Evolutionary conservation across 1,140 invertebrate genomes (phyloP).

Genomic region (Drosophila grimshawi): DNA sequence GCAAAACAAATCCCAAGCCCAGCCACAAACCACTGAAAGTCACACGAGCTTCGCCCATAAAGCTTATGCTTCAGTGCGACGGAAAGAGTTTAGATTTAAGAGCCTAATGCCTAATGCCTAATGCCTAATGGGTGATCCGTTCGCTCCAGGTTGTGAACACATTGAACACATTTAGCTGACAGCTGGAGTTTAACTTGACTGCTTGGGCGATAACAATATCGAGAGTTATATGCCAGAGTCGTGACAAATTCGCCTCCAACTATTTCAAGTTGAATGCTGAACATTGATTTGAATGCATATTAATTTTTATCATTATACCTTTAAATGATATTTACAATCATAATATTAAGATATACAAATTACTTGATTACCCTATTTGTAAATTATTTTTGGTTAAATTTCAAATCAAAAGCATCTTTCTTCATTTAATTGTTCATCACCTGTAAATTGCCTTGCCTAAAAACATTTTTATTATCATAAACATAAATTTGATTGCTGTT

Average conservation of each 20-base stretch:
- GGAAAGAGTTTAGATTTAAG: slow-evolving; percentile 1
- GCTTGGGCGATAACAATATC: slow-evolving; percentile 13
- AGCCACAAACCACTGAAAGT: slow-evolving; percentile 16
- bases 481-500: too few species aligned
- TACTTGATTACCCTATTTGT: too few species aligned
- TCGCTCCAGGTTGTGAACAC: not conserved
- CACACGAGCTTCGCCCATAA: slow-evolving; percentile 35
- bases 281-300: too few species aligned
- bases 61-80: not conserved
- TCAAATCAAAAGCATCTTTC: too few species aligned
- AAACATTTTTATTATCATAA: too few species aligned
- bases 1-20: slow-evolving; percentile 2
- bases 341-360: too few species aligned
- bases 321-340: too few species aligned
- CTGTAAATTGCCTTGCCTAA: too few species aligned
- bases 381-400: too few species aligned
- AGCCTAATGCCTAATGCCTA: not conserved
- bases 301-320: too few species aligned
- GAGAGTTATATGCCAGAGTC: not conserved
- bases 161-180: not conserved
- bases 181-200: slow-evolving; percentile 5
- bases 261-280: not conserved
- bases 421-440: too few species aligned
- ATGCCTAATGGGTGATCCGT: slow-evolving; percentile 36
- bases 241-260: not conserved